phyloP scores from a whole-genome alignment of 1,140 invertebrate genomes.

The Papilio xuthus region DNA sequence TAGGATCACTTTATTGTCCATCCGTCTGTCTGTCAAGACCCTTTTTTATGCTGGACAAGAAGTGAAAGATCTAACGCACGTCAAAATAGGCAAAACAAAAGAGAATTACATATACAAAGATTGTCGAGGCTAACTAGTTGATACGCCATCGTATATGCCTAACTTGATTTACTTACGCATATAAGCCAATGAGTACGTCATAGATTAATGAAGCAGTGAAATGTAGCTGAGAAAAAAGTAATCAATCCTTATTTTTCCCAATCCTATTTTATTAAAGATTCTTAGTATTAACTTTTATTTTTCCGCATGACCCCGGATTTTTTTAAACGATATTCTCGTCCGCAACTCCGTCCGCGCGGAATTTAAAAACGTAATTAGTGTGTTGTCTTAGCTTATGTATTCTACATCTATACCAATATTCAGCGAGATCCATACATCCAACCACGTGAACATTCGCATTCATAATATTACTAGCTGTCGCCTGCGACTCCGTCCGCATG shows the following conservation, averaged over 20 bases:
- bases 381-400: too few relatives aligned
- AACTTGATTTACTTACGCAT: conserved; percentile 41
- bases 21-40: too few relatives aligned
- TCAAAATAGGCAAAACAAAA: background rate
- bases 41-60: too few relatives aligned
- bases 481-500: too few relatives aligned
- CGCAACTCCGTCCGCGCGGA: too few relatives aligned
- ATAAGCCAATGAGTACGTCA: conserved; percentile 32
- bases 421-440: too few relatives aligned
- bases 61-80: background rate
- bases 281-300: background rate
- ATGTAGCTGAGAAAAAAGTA: background rate
- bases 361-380: too few relatives aligned
- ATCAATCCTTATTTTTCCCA: background rate
- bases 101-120: background rate
- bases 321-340: too few relatives aligned
- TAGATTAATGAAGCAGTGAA: conserved; percentile 5
- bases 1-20: too few relatives aligned
- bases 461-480: too few relatives aligned
- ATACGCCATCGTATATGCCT: conserved; percentile 49
- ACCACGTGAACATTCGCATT: too few relatives aligned
- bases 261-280: background rate
- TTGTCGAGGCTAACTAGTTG: conserved; percentile 53
- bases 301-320: background rate
- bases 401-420: too few relatives aligned